Base-by-base conservation (phyloP, 2,888 invertebrate species). In the Tetranychus truncatus region DNA sequence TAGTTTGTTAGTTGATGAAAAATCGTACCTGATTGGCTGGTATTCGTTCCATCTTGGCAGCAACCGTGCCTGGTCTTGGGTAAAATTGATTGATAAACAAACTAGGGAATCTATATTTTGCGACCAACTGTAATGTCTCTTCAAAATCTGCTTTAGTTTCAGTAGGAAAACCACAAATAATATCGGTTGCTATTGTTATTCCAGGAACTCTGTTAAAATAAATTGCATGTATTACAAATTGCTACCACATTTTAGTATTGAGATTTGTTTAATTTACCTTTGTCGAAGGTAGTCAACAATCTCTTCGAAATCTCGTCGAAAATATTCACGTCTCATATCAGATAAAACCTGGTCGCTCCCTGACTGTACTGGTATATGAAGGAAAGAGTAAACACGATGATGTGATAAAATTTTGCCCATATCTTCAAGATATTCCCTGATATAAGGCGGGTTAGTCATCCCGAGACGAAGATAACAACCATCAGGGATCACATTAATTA, bases 381-480 rank as follows among this genome's bases (percentile, higher is more conserved):
- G 87, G 82, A 99, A 99, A 77, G 92, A 88, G 82, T 97, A 97
- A 0, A 97, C 95, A 76, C 90, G 84, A 0, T 93, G 92, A 74
- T 81, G 80, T 21, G 86, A 85, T 82, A 97, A 86, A 78, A 96
- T 91, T 81, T 88, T 87, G 1, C 92, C 89, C 75, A 97, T 91
- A 80, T 86, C 86, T 76, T 90, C 88, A 34, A 97, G 84, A 82
- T 97, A 94, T 80, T 97, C 95, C 76, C 96, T 84, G 76, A 99
- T 97, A 82, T 99, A 99, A 0, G 97, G 97, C 0, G 97, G 97
- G 85, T 97, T 97, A 74, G 96, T 97, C 94, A 97, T 99, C 65
- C 85, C 85, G 9, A 86, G 79, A 75, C 86, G 81, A 77, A 84
- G 81, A 83, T 83, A 84, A 76, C 85, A 85, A 66, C 84, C 85